Base-by-base conservation (phyloP, 1,140 invertebrate genomes). In the Tetragonula clypearis region DNA sequence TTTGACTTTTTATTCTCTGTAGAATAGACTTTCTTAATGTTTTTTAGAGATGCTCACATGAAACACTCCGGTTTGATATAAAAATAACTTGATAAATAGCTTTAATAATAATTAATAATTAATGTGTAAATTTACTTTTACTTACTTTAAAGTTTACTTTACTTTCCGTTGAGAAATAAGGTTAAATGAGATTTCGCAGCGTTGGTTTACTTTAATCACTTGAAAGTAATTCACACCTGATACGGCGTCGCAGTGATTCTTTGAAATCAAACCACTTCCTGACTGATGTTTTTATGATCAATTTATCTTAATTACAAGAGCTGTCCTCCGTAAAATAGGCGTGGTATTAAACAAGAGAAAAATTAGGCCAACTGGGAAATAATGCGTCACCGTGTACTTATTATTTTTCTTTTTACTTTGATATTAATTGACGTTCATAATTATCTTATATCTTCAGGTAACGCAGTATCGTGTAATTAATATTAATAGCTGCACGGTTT, bases 301-400 rank as follows among this genome's bases (percentile, higher is more conserved):
- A 71, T 84, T 79, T 79, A 60, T 84, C 76, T 72, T 79, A 84
- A 84, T 84, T 84, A 84, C 41, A 79, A 49, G 21, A 15, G 62
- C 15, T 72, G 41, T 68, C 73, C 26, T 23, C 17, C 1, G 35
- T 21, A 21, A 53, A 15, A 53, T 49, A 53, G 65, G 17, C 17
- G 23, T 66, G 23, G 62, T 49, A 78, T 72, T 53, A 60, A 53
- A 60, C n/a, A 58, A 4, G n/a, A 1, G 15, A 5, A 14, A 69
- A 84, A 84, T 84, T 84, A 84, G 66, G 76, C 41, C 66, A 60
- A 84, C 79, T 84, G 76, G 66, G 41, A 79, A 84, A 84, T 62
- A 68, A 79, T 79, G 21, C 4, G 30, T 8, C n/a, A 23, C 19
- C 14, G 9, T 11, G n/a, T 41, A n/a, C 49, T 53, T 72, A 71